These are phyloP conservation scores for Porites australiensis DNA, from an alignment of 64 coral and sea anemone species.

Conservation along the genomic window DNA sequence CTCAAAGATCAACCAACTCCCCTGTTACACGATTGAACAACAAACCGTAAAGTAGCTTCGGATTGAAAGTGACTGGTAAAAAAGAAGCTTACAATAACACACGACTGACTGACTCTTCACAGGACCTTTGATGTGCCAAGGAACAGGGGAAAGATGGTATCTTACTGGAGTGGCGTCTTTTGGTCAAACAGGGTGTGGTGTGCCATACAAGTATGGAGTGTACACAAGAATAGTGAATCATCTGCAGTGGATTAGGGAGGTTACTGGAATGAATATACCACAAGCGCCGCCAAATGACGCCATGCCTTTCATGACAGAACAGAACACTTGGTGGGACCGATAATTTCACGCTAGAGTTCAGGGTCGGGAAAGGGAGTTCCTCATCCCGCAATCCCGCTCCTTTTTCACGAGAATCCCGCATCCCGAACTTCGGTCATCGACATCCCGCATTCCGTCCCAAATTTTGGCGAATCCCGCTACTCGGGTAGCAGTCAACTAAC, in stretches of 20 bases:
- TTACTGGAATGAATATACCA: slow-evolving; percentile 24
- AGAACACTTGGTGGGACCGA: not conserved
- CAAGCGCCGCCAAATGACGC: not conserved
- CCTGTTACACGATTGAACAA: too few relatives aligned
- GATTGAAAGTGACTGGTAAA: too few relatives aligned
- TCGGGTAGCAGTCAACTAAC: too few relatives aligned
- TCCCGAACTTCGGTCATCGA: too few relatives aligned
- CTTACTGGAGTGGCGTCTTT: slow-evolving; percentile 74
- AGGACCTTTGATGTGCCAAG: slow-evolving; percentile 85
- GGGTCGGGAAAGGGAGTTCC: too few relatives aligned
- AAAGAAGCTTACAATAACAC: too few relatives aligned
- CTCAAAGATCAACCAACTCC: too few relatives aligned
- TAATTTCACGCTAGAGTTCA: not conserved
- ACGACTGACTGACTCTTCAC: not conserved
- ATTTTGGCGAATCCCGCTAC: too few relatives aligned
- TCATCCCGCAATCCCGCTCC: too few relatives aligned
- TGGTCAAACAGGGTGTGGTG: slow-evolving; percentile 76
- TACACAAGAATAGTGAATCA: slow-evolving; percentile 58
- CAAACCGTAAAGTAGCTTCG: too few relatives aligned
- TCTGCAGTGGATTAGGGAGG: slow-evolving; percentile 16
- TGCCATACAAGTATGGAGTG: slow-evolving; percentile 78
- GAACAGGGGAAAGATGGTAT: slow-evolving; percentile 61
- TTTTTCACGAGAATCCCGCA: too few relatives aligned
- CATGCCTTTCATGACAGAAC: slow-evolving; percentile 24
- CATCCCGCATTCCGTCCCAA: too few relatives aligned